These are phyloP conservation scores for Crocidura indochinensis DNA, from an alignment of 2,797 vertebrate species.

Conservation along the genomic window DNA sequence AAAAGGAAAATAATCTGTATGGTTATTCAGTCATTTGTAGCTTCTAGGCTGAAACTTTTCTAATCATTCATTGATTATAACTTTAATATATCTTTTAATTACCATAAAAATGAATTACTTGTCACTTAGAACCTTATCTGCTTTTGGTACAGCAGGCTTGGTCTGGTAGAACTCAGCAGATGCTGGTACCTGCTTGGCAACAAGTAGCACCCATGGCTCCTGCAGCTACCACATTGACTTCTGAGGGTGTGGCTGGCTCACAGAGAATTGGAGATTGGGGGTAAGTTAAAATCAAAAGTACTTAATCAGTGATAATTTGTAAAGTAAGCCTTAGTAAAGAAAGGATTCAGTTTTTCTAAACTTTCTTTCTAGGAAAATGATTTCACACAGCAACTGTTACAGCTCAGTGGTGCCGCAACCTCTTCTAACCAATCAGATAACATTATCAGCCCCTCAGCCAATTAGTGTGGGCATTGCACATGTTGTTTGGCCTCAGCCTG, in stretches of 20 bases:
- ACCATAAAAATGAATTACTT: conserved; percentile 16
- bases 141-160: conserved; percentile 92
- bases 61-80: conserved; percentile 39
- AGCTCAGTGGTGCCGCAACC: conserved; percentile 96
- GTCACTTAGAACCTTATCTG: neutral
- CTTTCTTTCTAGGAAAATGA: conserved; percentile 94
- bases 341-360: conserved; percentile 72
- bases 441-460: conserved; percentile 97
- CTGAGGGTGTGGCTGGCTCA: conserved; percentile 96
- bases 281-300: conserved; percentile 88
- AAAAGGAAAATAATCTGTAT: conserved; percentile 45
- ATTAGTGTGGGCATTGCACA: conserved; percentile 99
- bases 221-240: conserved; percentile 93
- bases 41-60: conserved; percentile 38
- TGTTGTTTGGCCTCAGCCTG: conserved; percentile 98
- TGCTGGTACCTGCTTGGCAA: conserved; percentile 98
- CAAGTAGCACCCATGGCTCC: conserved; percentile 95
- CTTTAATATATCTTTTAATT: conserved; percentile 13
- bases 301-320: conserved; percentile 36
- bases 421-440: conserved; percentile 98
- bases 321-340: conserved; percentile 25
- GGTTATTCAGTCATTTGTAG: neutral
- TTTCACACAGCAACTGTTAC: conserved; percentile 97
- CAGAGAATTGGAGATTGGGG: conserved; percentile 98
- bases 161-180: conserved; percentile 96